phyloP scores from a whole-genome alignment of 2,113 vertebrate species.

The Cavia aperea region DNA sequence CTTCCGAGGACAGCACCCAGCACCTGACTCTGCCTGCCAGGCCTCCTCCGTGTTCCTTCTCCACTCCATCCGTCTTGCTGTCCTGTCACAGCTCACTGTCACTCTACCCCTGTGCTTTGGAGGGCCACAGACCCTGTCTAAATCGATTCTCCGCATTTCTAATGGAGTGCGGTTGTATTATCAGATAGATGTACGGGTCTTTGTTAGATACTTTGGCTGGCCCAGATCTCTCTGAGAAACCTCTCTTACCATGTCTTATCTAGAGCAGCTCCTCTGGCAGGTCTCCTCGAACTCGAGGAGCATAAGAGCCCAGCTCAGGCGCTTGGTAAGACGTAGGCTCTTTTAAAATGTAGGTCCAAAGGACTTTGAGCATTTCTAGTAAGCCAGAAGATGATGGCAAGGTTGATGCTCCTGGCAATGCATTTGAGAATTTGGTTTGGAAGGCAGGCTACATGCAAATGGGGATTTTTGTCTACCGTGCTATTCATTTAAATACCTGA shows the following conservation, averaged over 20 bases:
- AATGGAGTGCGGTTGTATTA: neutral
- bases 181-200: neutral
- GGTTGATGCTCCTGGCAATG: neutral
- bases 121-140: neutral
- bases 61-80: fast-evolving
- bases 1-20: neutral
- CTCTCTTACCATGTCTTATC: neutral
- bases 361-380: neutral
- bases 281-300: neutral
- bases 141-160: neutral
- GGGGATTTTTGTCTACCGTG: neutral
- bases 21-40: neutral
- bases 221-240: neutral
- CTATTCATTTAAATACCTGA: neutral
- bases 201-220: neutral
- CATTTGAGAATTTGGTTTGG: neutral
- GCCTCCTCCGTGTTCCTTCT: neutral
- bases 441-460: neutral
- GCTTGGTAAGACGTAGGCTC: neutral
- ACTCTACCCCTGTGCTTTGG: neutral
- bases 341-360: neutral
- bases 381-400: neutral
- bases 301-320: neutral
- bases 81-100: neutral
- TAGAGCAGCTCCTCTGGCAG: neutral